Evolutionary conservation across 2,888 invertebrate genomes (phyloP), one percentile per base, ranked within the genome.

Genomic region (Opisthograptis luteolata): DNA sequence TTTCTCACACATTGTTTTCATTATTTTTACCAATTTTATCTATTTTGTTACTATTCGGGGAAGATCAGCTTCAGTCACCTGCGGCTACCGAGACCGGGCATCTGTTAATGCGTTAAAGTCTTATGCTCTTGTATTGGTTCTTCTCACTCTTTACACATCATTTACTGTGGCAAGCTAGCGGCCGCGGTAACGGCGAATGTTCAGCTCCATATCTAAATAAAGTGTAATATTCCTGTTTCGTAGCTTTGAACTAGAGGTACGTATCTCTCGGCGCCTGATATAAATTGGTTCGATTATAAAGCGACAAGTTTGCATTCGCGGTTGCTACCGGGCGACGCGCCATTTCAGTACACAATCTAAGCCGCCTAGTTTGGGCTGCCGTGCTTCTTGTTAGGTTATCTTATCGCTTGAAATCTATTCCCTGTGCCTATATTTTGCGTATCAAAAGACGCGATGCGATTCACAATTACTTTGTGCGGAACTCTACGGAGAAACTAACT

Each of bases 281-380:
- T 76, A 76, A 76, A 75, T 78, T 73, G 71, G 66, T 73, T 71
- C 69, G 69, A 74, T 80, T 78, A 76, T 74, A 76, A 72, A 68
- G 67, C 65, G 71, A 76, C 79, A 78, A 76, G 71, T 75, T 74
- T 77, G 73, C 62, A 70, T 62, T 62, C 62, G 51, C 65, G 55
- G 60, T 62, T 58, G 70, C 71, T 64, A 66, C 65, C 57, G 62
- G 59, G 55, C 63, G 56, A 66, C 61, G 62, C 63, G 55, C 60
- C 62, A 66, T 72, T 72, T 64, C 62, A 58, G 65, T 64, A 58
- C 59, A 69, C 65, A 64, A 67, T 66, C 65, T 72, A 55, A 57
- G 64, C 46, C 44, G 43, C 72, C 66, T 57, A 69, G 66, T 72
- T 72, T 68, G 65, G 69, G 42, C 45, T 52, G 50, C 40, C 34